Evolutionary conservation across 2,113 vertebrate genomes (phyloP), one percentile per base, ranked within the genome.

Genomic region (Pomatostomus ruficeps): DNA sequence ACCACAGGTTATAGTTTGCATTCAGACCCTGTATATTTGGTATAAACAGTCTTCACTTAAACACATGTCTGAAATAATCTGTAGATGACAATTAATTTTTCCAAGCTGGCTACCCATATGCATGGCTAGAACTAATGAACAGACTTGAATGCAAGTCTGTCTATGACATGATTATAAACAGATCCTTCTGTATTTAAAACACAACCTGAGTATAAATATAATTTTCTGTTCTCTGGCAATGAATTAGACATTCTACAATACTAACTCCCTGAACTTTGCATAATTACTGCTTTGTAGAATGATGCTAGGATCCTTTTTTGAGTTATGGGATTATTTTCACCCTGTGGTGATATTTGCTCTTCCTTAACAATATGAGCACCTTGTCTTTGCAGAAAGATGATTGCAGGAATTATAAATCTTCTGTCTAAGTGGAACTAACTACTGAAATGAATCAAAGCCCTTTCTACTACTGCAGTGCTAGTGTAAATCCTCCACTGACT

Each of bases 11-110:
- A 51, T 19, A 74, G 59, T 80, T 86, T 92, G 21, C 29, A 62
- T 52, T 92, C 58, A 83, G 35, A 58, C 29, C n/a, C 23, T 45
- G 3, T 57, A 33, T 93, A 80, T 78, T 88, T 84, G 65, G 4
- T 74, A 52, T 77, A 92, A 96, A 81, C 40, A 57, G 6, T 87
- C 43, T 70, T 85, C 35, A 52, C 62, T 85, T 93, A 93, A 93
- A 76, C 46, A 82, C 29, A 43, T 4, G 0, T 90, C 80, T 86
- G 48, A 91, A 95, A 36, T 77, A 81, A 88, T 91, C 55, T 75
- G 68, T 75, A 84, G 83, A 92, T 92, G 85, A 77, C 54, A 82
- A 83, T 88, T 92, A 80, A 59, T 86, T 85, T 88, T 94, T 88
- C 61, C 91, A 92, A 92, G 51, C 51, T 95, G 85, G 51, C 75